These are phyloP conservation scores for Pachycephus smyrnensis DNA, from an alignment of 2,888 invertebrate species.

Conservation along the genomic window DNA sequence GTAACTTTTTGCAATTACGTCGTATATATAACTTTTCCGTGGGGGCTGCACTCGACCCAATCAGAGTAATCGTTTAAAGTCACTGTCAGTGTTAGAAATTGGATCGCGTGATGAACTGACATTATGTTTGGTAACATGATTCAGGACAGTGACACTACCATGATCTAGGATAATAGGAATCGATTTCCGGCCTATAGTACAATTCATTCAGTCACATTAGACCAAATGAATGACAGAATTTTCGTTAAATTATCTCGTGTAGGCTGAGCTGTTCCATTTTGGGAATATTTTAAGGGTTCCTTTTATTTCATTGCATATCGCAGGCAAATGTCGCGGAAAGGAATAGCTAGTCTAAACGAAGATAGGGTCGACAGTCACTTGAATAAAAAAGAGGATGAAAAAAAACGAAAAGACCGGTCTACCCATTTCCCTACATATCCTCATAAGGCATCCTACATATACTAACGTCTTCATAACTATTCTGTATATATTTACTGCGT, in stretches of 20 bases:
- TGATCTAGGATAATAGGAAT: neutral
- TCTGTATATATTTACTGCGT: neutral
- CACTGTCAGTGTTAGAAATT: neutral
- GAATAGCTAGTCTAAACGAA: neutral
- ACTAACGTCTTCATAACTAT: neutral
- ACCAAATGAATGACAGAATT: neutral
- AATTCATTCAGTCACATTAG: neutral
- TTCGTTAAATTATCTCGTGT: neutral
- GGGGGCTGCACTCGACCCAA: neutral
- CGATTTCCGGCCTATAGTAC: neutral
- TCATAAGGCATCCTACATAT: constrained; percentile 8
- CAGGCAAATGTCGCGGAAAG: neutral
- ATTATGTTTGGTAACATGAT: neutral
- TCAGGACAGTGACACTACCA: neutral
- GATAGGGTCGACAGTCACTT: constrained; percentile 5
- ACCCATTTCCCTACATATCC: constrained; percentile 47
- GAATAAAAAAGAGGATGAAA: neutral
- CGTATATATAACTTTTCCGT: too few species aligned
- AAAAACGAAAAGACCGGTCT: constrained; percentile 34
- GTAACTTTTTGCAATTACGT: too few species aligned
- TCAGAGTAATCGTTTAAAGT: neutral
- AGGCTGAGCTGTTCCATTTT: neutral
- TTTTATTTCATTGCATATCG: neutral
- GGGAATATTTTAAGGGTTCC: neutral
- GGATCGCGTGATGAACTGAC: neutral